Conservation (phyloP, 2,888 invertebrate species). For the Patella depressa region DNA sequence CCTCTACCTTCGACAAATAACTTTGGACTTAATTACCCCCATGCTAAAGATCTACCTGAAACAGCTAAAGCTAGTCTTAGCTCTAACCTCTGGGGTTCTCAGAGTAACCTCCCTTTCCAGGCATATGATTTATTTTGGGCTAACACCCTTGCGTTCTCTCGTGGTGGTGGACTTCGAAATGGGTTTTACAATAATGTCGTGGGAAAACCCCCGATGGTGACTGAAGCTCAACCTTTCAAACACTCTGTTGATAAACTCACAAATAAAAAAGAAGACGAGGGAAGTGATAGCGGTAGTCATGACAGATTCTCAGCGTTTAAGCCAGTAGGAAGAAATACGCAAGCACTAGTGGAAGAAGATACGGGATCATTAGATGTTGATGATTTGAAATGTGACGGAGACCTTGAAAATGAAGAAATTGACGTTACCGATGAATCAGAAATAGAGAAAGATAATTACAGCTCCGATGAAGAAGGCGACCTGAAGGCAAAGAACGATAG, state of each 20-base stretch:
- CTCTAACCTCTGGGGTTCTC: conserved; percentile 35
- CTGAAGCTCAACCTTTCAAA: conserved; percentile 7
- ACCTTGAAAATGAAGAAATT: conserved; percentile 32
- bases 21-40: conserved; percentile 41
- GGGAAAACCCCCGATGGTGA: conserved; percentile 11
- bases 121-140: conserved; percentile 54
- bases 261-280: conserved; percentile 14
- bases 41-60: conserved; percentile 37
- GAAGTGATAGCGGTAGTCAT: conserved; percentile 23
- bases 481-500: background rate
- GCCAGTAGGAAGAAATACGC: conserved; percentile 27
- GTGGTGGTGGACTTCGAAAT: conserved; percentile 22
- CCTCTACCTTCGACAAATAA: conserved; percentile 41
- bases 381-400: conserved; percentile 23
- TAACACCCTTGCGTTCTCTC: conserved; percentile 35
- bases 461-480: conserved; percentile 41
- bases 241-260: conserved; percentile 14
- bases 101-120: conserved; percentile 44
- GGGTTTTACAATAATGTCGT: conserved; percentile 21
- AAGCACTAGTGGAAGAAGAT: conserved; percentile 14
- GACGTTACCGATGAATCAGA: conserved; percentile 43
- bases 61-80: conserved; percentile 31
- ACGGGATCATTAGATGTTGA: conserved; percentile 18
- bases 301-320: conserved; percentile 44
- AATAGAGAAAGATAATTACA: conserved; percentile 33